phyloP scores from a whole-genome alignment of 2,888 invertebrate species.

The Acanthosepion esculentum region DNA sequence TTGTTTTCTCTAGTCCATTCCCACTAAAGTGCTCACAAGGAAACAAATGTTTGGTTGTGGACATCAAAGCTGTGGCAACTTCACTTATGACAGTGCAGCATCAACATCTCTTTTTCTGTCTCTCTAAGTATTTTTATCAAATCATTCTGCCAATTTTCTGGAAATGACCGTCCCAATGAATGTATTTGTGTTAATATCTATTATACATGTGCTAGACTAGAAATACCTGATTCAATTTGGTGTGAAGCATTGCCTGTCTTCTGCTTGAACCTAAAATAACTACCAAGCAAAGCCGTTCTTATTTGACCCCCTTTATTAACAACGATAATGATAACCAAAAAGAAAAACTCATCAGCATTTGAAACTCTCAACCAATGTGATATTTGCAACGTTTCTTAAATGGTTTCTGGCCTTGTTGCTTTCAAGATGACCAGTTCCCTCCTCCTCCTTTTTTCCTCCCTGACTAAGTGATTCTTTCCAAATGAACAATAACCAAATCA shows the following conservation, averaged over 20 bases:
- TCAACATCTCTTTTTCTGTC: background rate
- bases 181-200: background rate
- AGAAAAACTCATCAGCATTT: background rate
- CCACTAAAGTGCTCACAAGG: background rate
- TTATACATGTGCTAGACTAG: background rate
- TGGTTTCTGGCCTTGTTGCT: background rate
- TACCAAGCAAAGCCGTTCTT: background rate
- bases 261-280: background rate
- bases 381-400: background rate
- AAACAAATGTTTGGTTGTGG: background rate
- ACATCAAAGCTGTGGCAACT: background rate
- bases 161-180: slow-evolving; percentile 23
- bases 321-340: background rate
- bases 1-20: background rate
- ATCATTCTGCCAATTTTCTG: background rate
- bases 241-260: background rate
- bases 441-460: background rate
- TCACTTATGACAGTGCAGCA: background rate
- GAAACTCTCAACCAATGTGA: background rate
- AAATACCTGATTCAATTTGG: background rate
- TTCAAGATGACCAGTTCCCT: background rate
- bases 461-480: background rate
- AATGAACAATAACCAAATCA: background rate
- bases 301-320: background rate
- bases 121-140: background rate